These are phyloP conservation scores for Euura saliciscinereae DNA, from an alignment of 1,140 invertebrate genomes.

Conservation along the genomic window DNA sequence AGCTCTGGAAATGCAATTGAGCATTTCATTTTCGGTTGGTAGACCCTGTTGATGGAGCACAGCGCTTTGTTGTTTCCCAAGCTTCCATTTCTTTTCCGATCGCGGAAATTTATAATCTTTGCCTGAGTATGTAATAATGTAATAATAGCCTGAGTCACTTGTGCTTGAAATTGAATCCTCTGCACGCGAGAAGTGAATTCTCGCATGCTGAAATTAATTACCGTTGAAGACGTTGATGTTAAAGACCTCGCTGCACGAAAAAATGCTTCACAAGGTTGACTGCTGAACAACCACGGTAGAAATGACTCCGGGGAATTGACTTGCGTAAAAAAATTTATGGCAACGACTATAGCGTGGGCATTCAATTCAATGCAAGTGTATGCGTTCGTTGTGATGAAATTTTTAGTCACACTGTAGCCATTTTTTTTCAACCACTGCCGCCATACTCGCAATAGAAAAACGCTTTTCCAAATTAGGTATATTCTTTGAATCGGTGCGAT, in stretches of 20 bases:
- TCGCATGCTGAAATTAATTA: slow-evolving; percentile 18
- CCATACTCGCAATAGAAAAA: slow-evolving; percentile 24
- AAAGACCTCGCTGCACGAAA: slow-evolving; percentile 20
- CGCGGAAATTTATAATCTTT: slow-evolving; percentile 2
- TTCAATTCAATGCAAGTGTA: slow-evolving; percentile 25
- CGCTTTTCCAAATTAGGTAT: slow-evolving; percentile 19
- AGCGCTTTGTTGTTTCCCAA: background rate
- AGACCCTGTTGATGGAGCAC: background rate
- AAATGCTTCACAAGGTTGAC: slow-evolving; percentile 22
- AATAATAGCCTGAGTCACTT: background rate
- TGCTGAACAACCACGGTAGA: slow-evolving; percentile 20
- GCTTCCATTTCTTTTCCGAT: background rate
- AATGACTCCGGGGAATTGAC: slow-evolving; percentile 5
- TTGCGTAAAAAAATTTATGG: slow-evolving; percentile 18
- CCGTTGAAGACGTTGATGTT: slow-evolving; percentile 16
- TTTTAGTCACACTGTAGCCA: slow-evolving; percentile 19
- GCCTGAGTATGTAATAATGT: background rate
- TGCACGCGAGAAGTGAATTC: slow-evolving; percentile 18
- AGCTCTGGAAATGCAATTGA: background rate
- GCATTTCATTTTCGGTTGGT: background rate
- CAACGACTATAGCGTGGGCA: slow-evolving; percentile 17
- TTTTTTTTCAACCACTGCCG: slow-evolving; percentile 14
- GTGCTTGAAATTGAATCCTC: slow-evolving; percentile 14
- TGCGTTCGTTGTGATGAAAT: slow-evolving; percentile 21
- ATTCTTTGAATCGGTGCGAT: slow-evolving; percentile 2